Percentiles rank a stretch among this genome's conserved stretches.
These are phyloP conservation scores for Leptatherina wallacei DNA, from an alignment of 2,797 vertebrate species.

Conservation along the genomic window DNA sequence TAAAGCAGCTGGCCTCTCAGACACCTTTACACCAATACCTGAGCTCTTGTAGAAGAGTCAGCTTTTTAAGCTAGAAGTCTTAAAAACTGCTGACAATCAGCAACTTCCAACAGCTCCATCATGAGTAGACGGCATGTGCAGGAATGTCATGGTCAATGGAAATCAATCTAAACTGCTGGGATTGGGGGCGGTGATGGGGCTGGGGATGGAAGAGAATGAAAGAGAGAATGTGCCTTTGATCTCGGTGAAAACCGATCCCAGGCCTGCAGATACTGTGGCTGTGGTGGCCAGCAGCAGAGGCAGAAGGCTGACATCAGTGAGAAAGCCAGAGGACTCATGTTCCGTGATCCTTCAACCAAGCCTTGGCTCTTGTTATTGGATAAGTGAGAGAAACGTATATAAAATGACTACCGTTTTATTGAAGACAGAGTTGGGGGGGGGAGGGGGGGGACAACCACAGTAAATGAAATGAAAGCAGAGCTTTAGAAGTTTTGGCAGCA, in stretches of 20 bases:
- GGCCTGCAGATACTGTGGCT: conserved; percentile 85
- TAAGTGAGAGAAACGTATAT: conserved; percentile 75
- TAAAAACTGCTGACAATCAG: conserved; percentile 82
- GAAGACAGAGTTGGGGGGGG: conserved; percentile 55
- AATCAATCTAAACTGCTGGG: conserved; percentile 86
- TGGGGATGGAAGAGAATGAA: conserved; percentile 79
- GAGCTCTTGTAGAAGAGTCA: conserved; percentile 40
- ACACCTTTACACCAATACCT: conserved; percentile 46
- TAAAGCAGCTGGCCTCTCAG: conserved; percentile 23
- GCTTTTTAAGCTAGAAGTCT: conserved; percentile 52
- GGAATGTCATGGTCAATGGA: conserved; percentile 86
- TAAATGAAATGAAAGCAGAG: conserved; percentile 68
- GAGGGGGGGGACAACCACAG: conserved; percentile 30
- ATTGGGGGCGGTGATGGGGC: conserved; percentile 59
- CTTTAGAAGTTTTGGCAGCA: conserved; percentile 74
- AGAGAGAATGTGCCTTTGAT: conserved; percentile 85
- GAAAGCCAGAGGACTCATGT: conserved; percentile 68
- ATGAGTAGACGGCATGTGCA: conserved; percentile 79
- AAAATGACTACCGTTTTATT: conserved; percentile 78
- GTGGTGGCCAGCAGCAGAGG: conserved; percentile 74
- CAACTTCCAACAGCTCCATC: conserved; percentile 71
- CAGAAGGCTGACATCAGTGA: conserved; percentile 77
- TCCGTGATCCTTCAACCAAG: conserved; percentile 67
- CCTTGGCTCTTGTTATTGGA: conserved; percentile 70
- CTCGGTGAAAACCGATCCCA: conserved; percentile 84